These are phyloP conservation scores for Phodopus roborovskii DNA, from an alignment of 2,113 vertebrate genomes.

Conservation along the genomic window DNA sequence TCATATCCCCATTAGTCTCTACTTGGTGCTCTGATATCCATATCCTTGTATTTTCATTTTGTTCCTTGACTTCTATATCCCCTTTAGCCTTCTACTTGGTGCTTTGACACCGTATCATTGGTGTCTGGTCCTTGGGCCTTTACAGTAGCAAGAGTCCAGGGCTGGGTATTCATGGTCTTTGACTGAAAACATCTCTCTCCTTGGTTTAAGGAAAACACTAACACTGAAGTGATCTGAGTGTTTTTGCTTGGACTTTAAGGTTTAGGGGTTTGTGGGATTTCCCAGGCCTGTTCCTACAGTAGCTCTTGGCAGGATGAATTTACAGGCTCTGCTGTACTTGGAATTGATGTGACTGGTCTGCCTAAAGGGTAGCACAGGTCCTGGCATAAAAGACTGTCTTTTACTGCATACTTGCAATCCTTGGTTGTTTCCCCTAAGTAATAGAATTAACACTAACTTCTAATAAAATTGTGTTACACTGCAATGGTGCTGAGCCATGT, in stretches of 20 bases:
- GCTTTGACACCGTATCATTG: background rate
- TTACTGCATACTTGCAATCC: background rate
- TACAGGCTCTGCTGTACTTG: background rate
- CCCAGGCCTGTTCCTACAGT: constrained; percentile 25
- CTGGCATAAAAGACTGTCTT: constrained; percentile 25
- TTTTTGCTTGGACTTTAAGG: constrained; percentile 3
- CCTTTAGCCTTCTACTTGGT: background rate
- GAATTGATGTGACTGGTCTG: background rate
- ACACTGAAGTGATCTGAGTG: constrained; percentile 29
- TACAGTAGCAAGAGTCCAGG: background rate
- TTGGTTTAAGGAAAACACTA: constrained; percentile 67
- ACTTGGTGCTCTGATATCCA: constrained; percentile 21
- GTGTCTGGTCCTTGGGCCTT: background rate
- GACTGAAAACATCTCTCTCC: background rate
- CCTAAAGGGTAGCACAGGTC: constrained; percentile 4
- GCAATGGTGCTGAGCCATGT: background rate
- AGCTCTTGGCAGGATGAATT: background rate
- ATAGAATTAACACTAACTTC: constrained; percentile 76
- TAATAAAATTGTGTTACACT: constrained; percentile 75
- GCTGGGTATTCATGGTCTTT: background rate
- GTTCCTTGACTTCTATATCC: background rate
- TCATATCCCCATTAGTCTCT: background rate
- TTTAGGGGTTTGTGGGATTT: constrained; percentile 1
- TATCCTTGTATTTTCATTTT: constrained; percentile 10
- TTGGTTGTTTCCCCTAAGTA: constrained; percentile 18